phyloP scores from a whole-genome alignment of 2,888 invertebrate species.

The Operophtera brumata region DNA sequence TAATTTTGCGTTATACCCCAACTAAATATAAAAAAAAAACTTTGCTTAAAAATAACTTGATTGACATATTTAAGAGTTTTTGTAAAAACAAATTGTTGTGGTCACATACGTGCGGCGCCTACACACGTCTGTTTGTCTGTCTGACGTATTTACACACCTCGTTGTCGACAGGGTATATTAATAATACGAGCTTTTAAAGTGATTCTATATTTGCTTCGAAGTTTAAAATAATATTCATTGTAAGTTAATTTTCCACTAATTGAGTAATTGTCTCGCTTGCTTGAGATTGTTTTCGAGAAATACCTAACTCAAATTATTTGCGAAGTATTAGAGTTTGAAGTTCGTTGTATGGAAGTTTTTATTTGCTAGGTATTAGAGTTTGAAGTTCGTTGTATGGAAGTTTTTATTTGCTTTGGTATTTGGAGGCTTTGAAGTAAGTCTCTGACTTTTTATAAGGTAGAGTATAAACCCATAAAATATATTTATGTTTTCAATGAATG shows the following conservation, averaged over 20 bases:
- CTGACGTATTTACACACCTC: slow-evolving; percentile 26
- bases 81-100: slow-evolving; percentile 22
- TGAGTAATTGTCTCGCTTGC: not conserved
- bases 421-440: no score
- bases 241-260: not conserved
- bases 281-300: not conserved
- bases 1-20: no score
- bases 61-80: slow-evolving; percentile 28
- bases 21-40: no score
- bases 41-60: slow-evolving; percentile 15
- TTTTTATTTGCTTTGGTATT: no score
- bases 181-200: not conserved
- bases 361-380: no score
- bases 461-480: no score
- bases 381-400: no score
- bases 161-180: slow-evolving; percentile 4
- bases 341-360: no score
- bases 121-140: slow-evolving; percentile 30
- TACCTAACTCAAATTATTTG: not conserved
- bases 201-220: not conserved
- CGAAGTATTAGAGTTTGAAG: not conserved
- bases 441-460: no score
- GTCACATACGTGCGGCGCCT: slow-evolving; percentile 29
- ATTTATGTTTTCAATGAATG: no score
- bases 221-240: not conserved